Evolutionary conservation across 1,140 invertebrate genomes (phyloP).

Genomic region (Leptinotarsa texana): DNA sequence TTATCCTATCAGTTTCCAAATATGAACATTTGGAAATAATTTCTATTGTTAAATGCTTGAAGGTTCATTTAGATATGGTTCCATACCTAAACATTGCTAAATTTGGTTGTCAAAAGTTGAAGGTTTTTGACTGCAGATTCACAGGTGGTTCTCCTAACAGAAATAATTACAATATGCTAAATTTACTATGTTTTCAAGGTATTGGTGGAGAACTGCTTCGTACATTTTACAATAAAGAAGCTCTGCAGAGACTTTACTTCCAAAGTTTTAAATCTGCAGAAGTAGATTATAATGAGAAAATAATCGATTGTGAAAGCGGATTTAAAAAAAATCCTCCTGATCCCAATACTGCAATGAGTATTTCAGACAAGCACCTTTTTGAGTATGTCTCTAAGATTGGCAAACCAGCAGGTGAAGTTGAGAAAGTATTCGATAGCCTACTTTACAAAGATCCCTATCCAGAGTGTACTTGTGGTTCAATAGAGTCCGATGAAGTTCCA

Average conservation of each 20-base stretch:
- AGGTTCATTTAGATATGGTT: constrained; percentile 40
- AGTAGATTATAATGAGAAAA: constrained; percentile 36
- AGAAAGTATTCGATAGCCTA: constrained; percentile 35
- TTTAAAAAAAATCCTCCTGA: not conserved
- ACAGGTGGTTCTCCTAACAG: constrained; percentile 30
- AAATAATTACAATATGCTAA: too few species aligned
- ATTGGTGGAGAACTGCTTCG: constrained; percentile 39
- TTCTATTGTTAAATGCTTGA: constrained; percentile 47
- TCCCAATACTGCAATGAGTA: constrained; percentile 14
- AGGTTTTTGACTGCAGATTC: constrained; percentile 46
- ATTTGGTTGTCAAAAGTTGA: constrained; percentile 46
- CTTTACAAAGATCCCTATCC: constrained; percentile 46
- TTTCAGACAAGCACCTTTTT: constrained; percentile 8
- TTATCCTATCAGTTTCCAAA: constrained; percentile 46
- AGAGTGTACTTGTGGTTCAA: constrained; percentile 43
- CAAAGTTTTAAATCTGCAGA: constrained; percentile 42
- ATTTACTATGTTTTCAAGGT: constrained; percentile 30
- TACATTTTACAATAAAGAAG: constrained; percentile 30
- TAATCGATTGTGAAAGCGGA: not conserved
- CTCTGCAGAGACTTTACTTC: constrained; percentile 39
- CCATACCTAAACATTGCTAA: constrained; percentile 44
- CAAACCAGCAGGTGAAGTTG: constrained; percentile 17
- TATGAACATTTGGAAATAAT: constrained; percentile 47
- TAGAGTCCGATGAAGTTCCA: constrained; percentile 8
- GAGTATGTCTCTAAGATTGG: not conserved